Evolutionary conservation across 2,113 vertebrate species (phyloP).

Genomic region (Probosciger aterrimus): DNA sequence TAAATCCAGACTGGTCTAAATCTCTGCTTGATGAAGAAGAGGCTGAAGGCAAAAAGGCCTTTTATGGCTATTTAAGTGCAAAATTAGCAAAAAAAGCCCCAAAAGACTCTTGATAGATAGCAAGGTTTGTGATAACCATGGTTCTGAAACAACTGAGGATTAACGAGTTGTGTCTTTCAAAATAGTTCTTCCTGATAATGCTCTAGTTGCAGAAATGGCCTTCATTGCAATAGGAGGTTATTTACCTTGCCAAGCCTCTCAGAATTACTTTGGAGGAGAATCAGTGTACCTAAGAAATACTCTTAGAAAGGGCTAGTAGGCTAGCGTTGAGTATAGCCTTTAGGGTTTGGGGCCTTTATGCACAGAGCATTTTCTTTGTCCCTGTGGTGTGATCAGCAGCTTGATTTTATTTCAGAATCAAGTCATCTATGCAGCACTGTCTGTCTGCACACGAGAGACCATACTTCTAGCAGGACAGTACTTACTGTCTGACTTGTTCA

Average conservation of each 20-base stretch:
- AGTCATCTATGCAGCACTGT: neutral
- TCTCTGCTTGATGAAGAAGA: neutral
- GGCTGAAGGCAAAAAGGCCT: neutral
- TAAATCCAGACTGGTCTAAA: neutral
- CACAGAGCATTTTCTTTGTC: neutral
- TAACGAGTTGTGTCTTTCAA: neutral
- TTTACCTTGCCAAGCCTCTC: neutral
- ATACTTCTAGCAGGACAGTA: neutral
- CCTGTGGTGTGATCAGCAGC: neutral
- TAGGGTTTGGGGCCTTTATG: neutral
- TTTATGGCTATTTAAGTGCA: neutral
- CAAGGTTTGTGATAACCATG: neutral
- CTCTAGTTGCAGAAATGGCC: neutral
- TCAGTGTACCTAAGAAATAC: neutral
- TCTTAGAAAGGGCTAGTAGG: neutral
- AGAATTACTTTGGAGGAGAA: neutral
- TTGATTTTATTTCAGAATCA: neutral
- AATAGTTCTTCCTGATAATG: neutral
- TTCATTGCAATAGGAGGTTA: neutral
- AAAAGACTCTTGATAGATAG: neutral
- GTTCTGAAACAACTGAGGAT: neutral
- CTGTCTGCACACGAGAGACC: neutral
- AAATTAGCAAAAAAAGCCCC: neutral
- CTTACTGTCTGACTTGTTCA: neutral
- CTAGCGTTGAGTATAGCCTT: neutral